A percentile compares a stretch with the other conserved stretches of the same genome.
These are phyloP conservation scores for Poliocrania exsul DNA, from an alignment of 2,797 vertebrate genomes.

Conservation along the genomic window DNA sequence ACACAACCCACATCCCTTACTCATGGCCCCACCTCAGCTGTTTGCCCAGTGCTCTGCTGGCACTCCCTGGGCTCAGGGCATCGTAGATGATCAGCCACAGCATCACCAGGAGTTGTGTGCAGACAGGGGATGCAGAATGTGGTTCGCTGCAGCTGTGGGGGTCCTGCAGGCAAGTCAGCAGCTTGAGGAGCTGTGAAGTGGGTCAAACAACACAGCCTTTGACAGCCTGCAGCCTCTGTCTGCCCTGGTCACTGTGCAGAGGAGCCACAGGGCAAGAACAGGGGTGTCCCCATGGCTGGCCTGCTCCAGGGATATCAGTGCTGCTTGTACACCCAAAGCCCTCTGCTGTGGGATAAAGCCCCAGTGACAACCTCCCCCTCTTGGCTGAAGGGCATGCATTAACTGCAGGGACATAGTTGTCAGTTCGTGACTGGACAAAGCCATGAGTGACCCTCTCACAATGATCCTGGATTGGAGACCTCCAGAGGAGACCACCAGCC, in stretches of 20 bases:
- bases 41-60: neutral
- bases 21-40: slow-evolving; percentile 15
- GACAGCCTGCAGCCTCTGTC: neutral
- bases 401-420: neutral
- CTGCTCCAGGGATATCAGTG: neutral
- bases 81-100: accelerated
- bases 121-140: accelerated
- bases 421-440: neutral
- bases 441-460: neutral
- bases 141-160: neutral
- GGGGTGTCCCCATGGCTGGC: neutral
- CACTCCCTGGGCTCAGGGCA: neutral
- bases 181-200: accelerated
- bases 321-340: neutral
- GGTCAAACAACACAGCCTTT: neutral
- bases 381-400: neutral
- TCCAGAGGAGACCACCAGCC: neutral
- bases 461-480: neutral
- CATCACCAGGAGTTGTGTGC: neutral
- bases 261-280: neutral
- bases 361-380: neutral
- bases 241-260: neutral
- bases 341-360: neutral
- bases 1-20: neutral
- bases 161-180: neutral